A percentile compares a stretch with the other conserved stretches of the same genome.
phyloP scores from a whole-genome alignment of 23 tunicate species.

The Halocynthia aurantium region DNA sequence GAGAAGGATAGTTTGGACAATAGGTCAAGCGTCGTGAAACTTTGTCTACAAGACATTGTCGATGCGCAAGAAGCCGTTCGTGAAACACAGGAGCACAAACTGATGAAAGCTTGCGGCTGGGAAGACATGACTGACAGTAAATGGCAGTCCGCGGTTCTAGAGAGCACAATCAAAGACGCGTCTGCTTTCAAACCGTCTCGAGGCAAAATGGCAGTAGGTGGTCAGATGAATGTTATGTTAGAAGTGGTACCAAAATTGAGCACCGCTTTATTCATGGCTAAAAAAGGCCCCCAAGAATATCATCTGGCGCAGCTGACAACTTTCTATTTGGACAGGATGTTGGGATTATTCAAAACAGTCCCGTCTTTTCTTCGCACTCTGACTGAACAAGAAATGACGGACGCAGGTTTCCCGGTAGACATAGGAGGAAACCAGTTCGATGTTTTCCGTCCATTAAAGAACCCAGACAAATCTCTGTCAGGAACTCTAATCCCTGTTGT shows the following conservation, averaged over 20 bases:
- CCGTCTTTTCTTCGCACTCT: conserved; percentile 57
- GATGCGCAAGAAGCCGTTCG: conserved; percentile 28
- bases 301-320: conserved; percentile 52
- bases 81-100: conserved; percentile 16
- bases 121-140: conserved; percentile 44
- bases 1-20: background rate
- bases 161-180: conserved; percentile 52
- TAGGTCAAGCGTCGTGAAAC: conserved; percentile 8
- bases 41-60: conserved; percentile 30
- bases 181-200: conserved; percentile 65
- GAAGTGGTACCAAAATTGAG: background rate
- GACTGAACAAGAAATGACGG: conserved; percentile 40
- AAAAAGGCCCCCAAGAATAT: conserved; percentile 80
- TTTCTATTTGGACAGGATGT: conserved; percentile 66
- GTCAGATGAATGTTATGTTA: conserved; percentile 63
- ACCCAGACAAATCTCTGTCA: conserved; percentile 56
- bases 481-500: conserved; percentile 63
- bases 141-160: conserved; percentile 15
- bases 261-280: conserved; percentile 68
- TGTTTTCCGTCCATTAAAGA: conserved; percentile 60
- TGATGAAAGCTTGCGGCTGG: conserved; percentile 68
- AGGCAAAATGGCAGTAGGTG: conserved; percentile 77
- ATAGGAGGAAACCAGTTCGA: conserved; percentile 91
- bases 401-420: conserved; percentile 91
- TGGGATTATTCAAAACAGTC: conserved; percentile 78